A percentile compares a stretch with the other conserved stretches of the same genome.
These are phyloP conservation scores for Dreissena polymorpha DNA, from an alignment of 1,140 invertebrate species.

Conservation along the genomic window DNA sequence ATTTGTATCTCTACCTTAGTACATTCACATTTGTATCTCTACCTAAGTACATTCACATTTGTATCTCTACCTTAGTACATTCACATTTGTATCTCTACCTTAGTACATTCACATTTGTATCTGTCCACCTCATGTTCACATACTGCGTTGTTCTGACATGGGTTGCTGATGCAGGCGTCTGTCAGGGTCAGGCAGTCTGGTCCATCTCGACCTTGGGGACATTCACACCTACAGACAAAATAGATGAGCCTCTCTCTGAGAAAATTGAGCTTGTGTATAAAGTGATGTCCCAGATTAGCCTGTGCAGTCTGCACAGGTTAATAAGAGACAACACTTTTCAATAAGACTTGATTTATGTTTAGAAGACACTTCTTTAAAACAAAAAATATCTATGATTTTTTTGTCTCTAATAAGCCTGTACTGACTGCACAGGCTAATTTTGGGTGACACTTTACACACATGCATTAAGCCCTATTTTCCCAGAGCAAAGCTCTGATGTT, in stretches of 20 bases:
- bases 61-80: conserved; percentile 48
- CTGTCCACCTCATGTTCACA: conserved; percentile 50
- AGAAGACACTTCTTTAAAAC: too few relatives aligned
- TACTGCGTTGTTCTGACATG: conserved; percentile 42
- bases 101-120: conserved; percentile 51
- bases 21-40: conserved; percentile 54
- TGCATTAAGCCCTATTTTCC: too few relatives aligned
- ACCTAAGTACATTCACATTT: conserved; percentile 50
- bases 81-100: conserved; percentile 52
- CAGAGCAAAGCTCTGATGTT: too few relatives aligned
- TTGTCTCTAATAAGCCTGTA: too few relatives aligned
- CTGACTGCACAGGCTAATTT: too few relatives aligned
- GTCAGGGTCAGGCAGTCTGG: conserved; percentile 5
- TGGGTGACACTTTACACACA: too few relatives aligned
- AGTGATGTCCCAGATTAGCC: too few relatives aligned
- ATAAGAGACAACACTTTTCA: neutral
- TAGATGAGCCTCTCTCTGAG: too few relatives aligned
- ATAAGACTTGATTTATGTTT: too few relatives aligned
- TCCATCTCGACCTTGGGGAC: conserved; percentile 26
- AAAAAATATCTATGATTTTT: too few relatives aligned
- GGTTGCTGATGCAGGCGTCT: conserved; percentile 35
- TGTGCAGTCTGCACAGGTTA: too few relatives aligned
- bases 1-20: conserved; percentile 43
- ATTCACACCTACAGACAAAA: conserved; percentile 41
- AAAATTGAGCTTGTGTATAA: too few relatives aligned